phyloP scores from a whole-genome alignment of 2,113 vertebrate species.

The Meleagris gallopavo region DNA sequence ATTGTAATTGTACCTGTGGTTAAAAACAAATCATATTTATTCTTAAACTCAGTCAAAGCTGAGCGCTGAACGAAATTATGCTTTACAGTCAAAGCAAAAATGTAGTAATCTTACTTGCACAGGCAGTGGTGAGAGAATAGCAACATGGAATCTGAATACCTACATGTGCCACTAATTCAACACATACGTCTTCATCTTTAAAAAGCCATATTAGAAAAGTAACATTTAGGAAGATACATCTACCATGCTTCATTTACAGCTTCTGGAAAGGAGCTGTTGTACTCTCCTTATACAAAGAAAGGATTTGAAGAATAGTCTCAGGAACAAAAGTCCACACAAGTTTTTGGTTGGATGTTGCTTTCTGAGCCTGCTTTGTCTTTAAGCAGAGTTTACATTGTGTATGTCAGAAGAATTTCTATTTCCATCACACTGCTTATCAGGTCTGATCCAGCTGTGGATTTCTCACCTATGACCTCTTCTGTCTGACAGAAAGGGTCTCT shows the following conservation, averaged over 20 bases:
- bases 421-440: neutral
- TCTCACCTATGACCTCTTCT: conserved; percentile 51
- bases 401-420: conserved; percentile 29
- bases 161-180: neutral
- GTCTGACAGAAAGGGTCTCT: neutral
- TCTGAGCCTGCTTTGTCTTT: neutral
- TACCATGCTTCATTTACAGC: neutral
- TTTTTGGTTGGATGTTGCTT: neutral
- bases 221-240: neutral
- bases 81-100: neutral
- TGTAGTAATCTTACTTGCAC: neutral
- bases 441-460: conserved; percentile 23
- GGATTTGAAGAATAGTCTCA: neutral
- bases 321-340: neutral
- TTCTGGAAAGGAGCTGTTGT: neutral
- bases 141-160: neutral
- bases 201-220: neutral
- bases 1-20: neutral
- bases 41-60: conserved; percentile 4
- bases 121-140: neutral
- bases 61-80: neutral
- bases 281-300: neutral
- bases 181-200: neutral
- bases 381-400: neutral
- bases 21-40: neutral